Base-by-base conservation (phyloP, 2,797 vertebrate species). In the Protosalanx chinensis region DNA sequence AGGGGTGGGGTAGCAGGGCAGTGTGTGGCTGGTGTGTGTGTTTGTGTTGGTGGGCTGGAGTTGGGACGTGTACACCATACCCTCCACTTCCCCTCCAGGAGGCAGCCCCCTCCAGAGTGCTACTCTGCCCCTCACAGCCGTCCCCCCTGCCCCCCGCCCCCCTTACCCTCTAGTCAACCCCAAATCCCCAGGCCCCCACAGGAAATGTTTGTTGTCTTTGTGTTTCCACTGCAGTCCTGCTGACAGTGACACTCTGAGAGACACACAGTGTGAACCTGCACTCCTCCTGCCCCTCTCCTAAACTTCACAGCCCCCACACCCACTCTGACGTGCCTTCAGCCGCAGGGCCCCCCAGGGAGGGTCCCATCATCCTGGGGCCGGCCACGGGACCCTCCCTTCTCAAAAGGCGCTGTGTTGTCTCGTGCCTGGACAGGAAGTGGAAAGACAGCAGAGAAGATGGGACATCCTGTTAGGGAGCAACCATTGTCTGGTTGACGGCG, bases 141-240 rank as follows among this genome's bases (percentile, higher is more conserved):
- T 10, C 5, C 56, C 56, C 56, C 56, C 56, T 8, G 16, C 56
- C 53, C 18, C 53, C 53, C 5, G 53, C 53, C 56, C 56, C 56
- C 56, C 56, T 12, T 10, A 0, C 20, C 20, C n/a, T 20, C 18
- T 7, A 27, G 27, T 20, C 20, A 12, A 6, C 57, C 8, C n/a
- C 8, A 59, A 57, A 20, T 23, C 16, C 56, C 56, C 56, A 79
- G 64, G 77, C 18, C 81, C 80, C 81, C 81, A 88, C 82, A 91
- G 91, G 91, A 93, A 93, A 88, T 57, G 57, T 92, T 92, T 93
- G 89, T 91, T 93, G 86, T 85, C 84, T 91, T 89, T 86, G 77
- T 78, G 77, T 81, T 89, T 87, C 81, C 82, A 88, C 86, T 6
- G 76, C 81, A 75, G 77, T 69, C 59, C 66, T 84, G 84, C 87